These are phyloP conservation scores for Clarias pachynema DNA, from an alignment of 2,797 vertebrate species.

Conservation along the genomic window DNA sequence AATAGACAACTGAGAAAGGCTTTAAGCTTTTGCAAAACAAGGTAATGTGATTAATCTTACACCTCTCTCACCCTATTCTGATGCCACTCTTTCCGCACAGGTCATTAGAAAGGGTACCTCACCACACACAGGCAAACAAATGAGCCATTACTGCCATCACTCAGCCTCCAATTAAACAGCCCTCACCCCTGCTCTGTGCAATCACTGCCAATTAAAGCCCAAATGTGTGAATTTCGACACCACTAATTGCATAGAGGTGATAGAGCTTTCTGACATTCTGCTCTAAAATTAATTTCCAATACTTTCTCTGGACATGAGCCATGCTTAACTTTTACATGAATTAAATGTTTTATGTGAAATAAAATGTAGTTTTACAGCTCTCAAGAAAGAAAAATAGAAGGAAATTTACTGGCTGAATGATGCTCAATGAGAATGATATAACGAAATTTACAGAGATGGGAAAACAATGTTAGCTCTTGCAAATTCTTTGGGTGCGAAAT, in stretches of 20 bases:
- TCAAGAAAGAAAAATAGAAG: conserved; percentile 7
- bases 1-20: conserved; percentile 17
- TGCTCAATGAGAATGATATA: conserved; percentile 25
- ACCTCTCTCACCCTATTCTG: conserved; percentile 32
- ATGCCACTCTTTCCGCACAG: conserved; percentile 48
- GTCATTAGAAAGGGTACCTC: conserved; percentile 59
- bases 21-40: conserved; percentile 27
- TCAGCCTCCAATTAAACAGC: conserved; percentile 62
- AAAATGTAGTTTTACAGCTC: conserved; percentile 16
- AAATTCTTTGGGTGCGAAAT: conserved; percentile 30
- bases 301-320: conserved; percentile 45
- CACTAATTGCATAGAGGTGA: conserved; percentile 57
- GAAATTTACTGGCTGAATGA: conserved; percentile 42
- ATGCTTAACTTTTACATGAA: conserved; percentile 31
- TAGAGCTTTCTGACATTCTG: conserved; percentile 53
- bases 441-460: conserved; percentile 22
- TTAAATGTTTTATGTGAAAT: conserved; percentile 41
- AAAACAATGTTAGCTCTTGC: conserved; percentile 24
- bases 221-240: conserved; percentile 56
- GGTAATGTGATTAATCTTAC: conserved; percentile 53
- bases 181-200: conserved; percentile 54
- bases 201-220: conserved; percentile 62
- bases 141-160: conserved; percentile 60
- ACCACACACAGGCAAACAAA: conserved; percentile 61
- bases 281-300: conserved; percentile 55